Base-by-base conservation (phyloP, 2,888 invertebrate species). In the Nomada flava region DNA sequence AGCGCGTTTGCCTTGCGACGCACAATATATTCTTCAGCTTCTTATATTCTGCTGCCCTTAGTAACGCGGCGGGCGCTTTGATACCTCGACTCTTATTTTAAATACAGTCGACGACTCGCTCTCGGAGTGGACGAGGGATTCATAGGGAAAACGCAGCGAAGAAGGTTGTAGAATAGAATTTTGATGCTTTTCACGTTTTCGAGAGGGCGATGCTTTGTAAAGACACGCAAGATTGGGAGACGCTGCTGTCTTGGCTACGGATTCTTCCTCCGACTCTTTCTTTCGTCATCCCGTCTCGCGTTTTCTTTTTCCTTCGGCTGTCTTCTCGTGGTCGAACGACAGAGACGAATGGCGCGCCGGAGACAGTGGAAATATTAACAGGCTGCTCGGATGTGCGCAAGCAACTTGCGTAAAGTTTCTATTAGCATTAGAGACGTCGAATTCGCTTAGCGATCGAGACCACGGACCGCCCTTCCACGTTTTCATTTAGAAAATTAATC, bases 311-410 rank as follows among this genome's bases (percentile, higher is more conserved):
- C 26, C 70, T 10, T 64, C 67, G 57, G 52, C 50, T 59, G 52
- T 62, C 67, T 67, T 53, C 70, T 26, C 5, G 53, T 67, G 23
- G 2, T n/a, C 64, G 59, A 53, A 65, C 69, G 79, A 78, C 64
- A 76, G 75, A 78, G 83, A 83, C 78, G 83, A 83, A 73, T 60
- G 71, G 72, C 57, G 23, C 50, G 71, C n/a, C 69, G 50, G 63
- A 50, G 69, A 50, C 47, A 44, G 57, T 10, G 57, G 23, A 62
- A 63, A 62, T 13, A 70, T 60, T 52, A 36, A 68, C 64, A 55
- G 42, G 50, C 76, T 26, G 18, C 57, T 57, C 26, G 9, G 26
- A 53, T 53, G 52, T 5, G 52, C n/a, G 7, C 18, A n/a, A 52
- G 18, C 52, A n/a, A 52, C n/a, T 18, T 18, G n/a, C n/a, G 18